Evolutionary conservation across 2,888 invertebrate genomes (phyloP).

Genomic region (Trachelus tabidus): DNA sequence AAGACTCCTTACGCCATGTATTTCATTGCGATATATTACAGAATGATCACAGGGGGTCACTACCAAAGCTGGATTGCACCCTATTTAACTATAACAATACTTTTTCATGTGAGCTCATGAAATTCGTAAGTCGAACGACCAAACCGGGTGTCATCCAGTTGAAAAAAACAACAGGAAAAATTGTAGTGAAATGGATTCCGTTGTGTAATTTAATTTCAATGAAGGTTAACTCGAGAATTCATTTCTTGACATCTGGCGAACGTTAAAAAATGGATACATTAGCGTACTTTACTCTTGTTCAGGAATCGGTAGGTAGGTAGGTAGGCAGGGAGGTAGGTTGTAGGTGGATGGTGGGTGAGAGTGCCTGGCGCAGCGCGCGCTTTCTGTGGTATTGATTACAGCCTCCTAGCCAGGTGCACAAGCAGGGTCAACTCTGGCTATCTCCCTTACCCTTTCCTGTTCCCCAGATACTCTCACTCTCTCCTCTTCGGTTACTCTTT

Average conservation of each 20-base stretch:
- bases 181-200: not conserved
- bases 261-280: not conserved
- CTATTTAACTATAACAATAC: not conserved
- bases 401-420: slow-evolving; percentile 62
- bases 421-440: slow-evolving; percentile 59
- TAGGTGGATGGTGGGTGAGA: slow-evolving; percentile 7
- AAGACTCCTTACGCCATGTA: no score
- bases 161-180: not conserved
- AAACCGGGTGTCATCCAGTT: not conserved
- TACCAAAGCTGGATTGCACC: not conserved
- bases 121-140: not conserved
- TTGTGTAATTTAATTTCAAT: not conserved
- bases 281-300: not conserved
- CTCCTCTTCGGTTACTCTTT: slow-evolving; percentile 15
- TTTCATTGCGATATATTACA: not conserved
- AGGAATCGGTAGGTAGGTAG: slow-evolving; percentile 2
- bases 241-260: not conserved
- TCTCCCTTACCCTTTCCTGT: slow-evolving; percentile 30
- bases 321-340: not conserved
- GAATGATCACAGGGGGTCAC: no score
- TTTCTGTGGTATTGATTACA: slow-evolving; percentile 63
- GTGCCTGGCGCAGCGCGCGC: slow-evolving; percentile 42
- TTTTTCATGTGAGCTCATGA: not conserved
- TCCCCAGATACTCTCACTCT: slow-evolving; percentile 18
- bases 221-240: not conserved